Base-by-base conservation (phyloP, 2,888 invertebrate species). In the Plutella xylostella region DNA sequence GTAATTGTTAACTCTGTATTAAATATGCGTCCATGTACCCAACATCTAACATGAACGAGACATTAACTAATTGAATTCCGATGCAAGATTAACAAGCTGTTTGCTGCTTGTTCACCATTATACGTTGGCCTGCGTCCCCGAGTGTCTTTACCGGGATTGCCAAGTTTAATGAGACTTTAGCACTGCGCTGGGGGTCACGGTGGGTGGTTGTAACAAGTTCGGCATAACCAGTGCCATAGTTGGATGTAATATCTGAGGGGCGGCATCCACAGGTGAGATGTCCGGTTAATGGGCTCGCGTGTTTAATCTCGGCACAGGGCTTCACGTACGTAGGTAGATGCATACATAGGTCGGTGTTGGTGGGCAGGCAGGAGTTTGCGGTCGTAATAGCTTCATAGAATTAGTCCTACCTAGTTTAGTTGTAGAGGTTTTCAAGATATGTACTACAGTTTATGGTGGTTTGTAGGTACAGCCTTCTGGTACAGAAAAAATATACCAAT, bases 221-320 rank as follows among this genome's bases (percentile, higher is more conserved):
- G 15, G 15, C 14, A n/a, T 14, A 14, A 33, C 15, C 33, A 33
- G 33, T 7, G 33, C 14, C 7, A 33, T n/a, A 9, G 14, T n/a
- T 6, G 17, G 15, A 14, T 33, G 33, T 33, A 33, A 14, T 33
- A 33, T 4, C 33, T 31, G 9, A 33, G 33, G 15, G 5, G 14
- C 17, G 33, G 14, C 33, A 33, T 33, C 33, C 33, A 33, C 2
- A 33, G 33, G 33, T 33, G 45, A 44, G 25, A 42, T 46, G 51
- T 45, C 17, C 45, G 45, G 34, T 50, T 54, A 54, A 54, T 54
- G 33, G 51, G 54, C 51, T 52, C 47, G 45, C 45, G 47, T 51
- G 49, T 51, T 51, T 52, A 52, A 54, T 52, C 50, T 52, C 33
- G 34, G 42, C n/a, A n/a, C n/a, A n/a, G n/a, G n/a, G n/a, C n/a